Evolutionary conservation across 1,140 invertebrate species (phyloP), one percentile per base, ranked within the genome.

Genomic region (Neodiprion lecontei): DNA sequence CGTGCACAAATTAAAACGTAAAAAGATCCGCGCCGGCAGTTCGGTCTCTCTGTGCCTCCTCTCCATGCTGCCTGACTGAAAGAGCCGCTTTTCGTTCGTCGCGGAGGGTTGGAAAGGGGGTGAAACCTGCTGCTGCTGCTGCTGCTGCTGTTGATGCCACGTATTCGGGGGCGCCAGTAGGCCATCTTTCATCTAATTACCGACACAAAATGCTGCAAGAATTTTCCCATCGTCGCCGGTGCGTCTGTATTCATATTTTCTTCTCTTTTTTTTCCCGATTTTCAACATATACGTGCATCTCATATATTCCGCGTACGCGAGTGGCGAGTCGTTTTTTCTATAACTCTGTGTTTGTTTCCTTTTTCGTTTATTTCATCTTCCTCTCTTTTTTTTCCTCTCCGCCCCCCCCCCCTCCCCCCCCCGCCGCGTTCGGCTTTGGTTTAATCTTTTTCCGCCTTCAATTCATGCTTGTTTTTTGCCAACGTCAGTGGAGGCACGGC

Each of bases 141-240:
- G 61, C 17, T 74, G 79, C 75, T 80, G 77, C 76, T 73, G 78
- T 75, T 74, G 69, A 71, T 48, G 77, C 12, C n/a, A 61, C 48
- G 65, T 12, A 61, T 67, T 77, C 67, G 69, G 76, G 73, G 49
- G 14, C 66, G 21, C 67, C 49, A 66, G 68, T 12, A 68, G 48
- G 80, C 75, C 78, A 83, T 87, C 83, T 84, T 87, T 87, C 83
- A 83, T 84, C 79, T 88, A 86, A 87, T 87, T 88, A 85, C 83
- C 82, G 84, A 82, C 81, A 81, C 81, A 84, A 84, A 85, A 86
- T 83, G 78, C 79, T 80, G 77, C 82, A 77, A 86, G 82, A 84
- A 83, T 83, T 78, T 82, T 81, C 73, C 76, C 74, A 61, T 77
- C 76, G 75, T 79, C 23, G 48, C 53, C n/a, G 40, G 28, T 40